phyloP scores from a whole-genome alignment of 2,113 vertebrate genomes.

The Pionites leucogaster region DNA sequence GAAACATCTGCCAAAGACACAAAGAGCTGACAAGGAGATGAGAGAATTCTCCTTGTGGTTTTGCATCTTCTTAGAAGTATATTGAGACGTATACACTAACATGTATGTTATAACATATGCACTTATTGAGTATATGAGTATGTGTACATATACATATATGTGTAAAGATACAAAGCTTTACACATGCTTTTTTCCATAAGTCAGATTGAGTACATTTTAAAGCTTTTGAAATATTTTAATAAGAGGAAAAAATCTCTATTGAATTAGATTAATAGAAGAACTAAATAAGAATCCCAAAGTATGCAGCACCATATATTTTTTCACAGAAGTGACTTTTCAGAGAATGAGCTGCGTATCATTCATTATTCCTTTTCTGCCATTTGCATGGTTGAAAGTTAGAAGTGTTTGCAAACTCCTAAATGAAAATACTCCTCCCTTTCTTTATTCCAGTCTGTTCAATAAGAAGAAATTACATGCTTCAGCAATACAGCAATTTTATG shows the following conservation, averaged over 20 bases:
- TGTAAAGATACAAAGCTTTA: neutral
- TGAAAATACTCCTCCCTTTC: neutral
- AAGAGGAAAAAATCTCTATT: accelerated
- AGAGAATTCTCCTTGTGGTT: neutral
- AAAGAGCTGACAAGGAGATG: neutral
- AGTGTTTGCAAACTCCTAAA: neutral
- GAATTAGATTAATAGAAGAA: neutral
- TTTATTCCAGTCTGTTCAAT: neutral
- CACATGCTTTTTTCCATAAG: neutral
- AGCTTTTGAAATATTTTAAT: neutral
- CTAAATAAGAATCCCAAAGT: neutral
- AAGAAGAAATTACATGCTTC: neutral
- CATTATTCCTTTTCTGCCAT: neutral
- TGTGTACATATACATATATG: neutral
- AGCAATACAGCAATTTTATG: neutral
- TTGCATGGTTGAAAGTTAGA: neutral
- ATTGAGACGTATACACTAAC: neutral
- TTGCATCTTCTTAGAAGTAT: neutral
- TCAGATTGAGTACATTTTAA: neutral
- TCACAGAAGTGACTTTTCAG: neutral
- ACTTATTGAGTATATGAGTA: neutral
- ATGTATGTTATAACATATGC: neutral
- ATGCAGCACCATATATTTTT: neutral
- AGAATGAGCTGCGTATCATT: neutral
- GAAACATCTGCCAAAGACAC: neutral